Base-by-base conservation (phyloP, 2,113 vertebrate genomes). In the Gymnocephalus cernua region DNA sequence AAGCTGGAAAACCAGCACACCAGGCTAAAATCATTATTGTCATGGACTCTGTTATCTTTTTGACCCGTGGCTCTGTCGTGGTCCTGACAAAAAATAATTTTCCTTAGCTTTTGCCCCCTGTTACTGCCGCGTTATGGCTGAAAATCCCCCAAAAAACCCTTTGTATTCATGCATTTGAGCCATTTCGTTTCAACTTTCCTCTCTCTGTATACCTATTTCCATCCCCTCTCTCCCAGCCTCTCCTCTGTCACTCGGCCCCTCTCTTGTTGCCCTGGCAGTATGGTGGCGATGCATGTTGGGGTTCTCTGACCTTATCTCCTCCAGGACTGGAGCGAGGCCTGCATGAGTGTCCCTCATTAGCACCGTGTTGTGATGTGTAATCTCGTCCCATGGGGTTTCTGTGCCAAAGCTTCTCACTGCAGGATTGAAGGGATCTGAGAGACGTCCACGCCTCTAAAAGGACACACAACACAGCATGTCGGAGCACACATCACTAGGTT, bases 331-430 rank as follows among this genome's bases (percentile, higher is more conserved):
- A 87, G 80, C 35, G 77, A 84, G 74, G 83, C 84, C 88, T 91
- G 93, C 91, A 90, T 93, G 88, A 80, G 84, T 89, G 85, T 92
- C 80, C 86, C 86, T 85, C 78, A 48, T 89, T 85, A 87, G 80
- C 91, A 77, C 82, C 47, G 47, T 87, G 87, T 79, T 86, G 90
- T 91, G 84, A 88, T 45, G 44, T 38, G 54, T 74, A 67, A 86
- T 84, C 80, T 88, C 32, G 48, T 86, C 64, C 77, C 71, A 73
- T 75, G 84, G 85, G 91, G 79, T 93, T 79, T 88, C 82, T 86
- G 89, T 94, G 93, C 92, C 91, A 93, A 94, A 94, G 93, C 92
- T 90, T 93, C 78, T 94, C 83, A 78, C 70, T 72, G 79, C 80
- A 77, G 89, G 83, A 83, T 82, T 29, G 64, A 68, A 73, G 71